Conservation (phyloP, 2,888 invertebrate species). For the Nomada ferruginata region DNA sequence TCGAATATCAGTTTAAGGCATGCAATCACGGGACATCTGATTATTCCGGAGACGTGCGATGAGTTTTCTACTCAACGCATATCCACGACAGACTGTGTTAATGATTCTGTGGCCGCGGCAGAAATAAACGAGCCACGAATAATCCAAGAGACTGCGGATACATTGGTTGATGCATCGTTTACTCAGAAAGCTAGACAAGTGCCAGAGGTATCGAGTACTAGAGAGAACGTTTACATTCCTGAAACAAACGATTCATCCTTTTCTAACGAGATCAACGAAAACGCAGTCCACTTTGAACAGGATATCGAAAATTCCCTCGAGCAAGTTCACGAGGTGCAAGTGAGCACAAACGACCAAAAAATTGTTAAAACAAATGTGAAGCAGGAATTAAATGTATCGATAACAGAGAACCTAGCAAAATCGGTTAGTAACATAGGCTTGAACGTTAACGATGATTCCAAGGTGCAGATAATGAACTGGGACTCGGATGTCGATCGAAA, state of each 20-base stretch:
- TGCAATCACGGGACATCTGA: rapidly evolving
- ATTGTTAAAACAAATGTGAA: too few relatives aligned
- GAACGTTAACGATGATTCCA: too few relatives aligned
- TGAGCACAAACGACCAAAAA: too few relatives aligned
- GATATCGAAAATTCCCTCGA: background rate
- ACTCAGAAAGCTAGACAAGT: background rate
- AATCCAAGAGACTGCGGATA: conserved; percentile 10
- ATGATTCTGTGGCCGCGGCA: background rate
- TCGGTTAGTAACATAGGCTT: too few relatives aligned
- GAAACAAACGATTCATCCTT: conserved; percentile 13
- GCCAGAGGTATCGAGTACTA: background rate
- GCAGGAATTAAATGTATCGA: too few relatives aligned
- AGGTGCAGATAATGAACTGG: too few relatives aligned
- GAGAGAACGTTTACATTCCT: background rate
- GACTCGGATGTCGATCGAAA: too few relatives aligned
- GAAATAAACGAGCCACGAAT: background rate
- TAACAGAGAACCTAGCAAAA: too few relatives aligned
- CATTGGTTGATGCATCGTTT: background rate
- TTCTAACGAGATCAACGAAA: background rate
- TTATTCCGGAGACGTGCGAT: conserved; percentile 42
- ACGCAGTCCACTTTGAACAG: background rate
- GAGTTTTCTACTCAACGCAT: background rate
- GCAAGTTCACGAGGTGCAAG: background rate
- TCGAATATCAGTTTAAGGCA: background rate
- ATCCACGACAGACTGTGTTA: background rate